Base-by-base conservation (phyloP, 2,113 vertebrate species). In the Elephantulus edwardii region DNA sequence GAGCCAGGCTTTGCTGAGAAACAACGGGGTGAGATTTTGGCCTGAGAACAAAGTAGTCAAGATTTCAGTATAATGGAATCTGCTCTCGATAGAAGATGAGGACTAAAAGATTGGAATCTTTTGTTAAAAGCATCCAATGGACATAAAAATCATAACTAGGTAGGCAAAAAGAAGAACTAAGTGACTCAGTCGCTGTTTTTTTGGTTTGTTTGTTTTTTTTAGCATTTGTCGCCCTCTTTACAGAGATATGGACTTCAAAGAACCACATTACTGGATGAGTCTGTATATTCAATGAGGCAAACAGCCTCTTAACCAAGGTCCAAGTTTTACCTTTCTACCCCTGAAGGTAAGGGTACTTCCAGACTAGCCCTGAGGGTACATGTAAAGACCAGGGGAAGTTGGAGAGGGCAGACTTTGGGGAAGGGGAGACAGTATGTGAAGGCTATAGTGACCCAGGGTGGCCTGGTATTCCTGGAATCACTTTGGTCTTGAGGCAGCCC, bases 261-360 rank as follows among this genome's bases (percentile, higher is more conserved):
- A 91, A 84, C 35, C 68, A 82, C 13, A 56, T 19, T 85, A 44
- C 42, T 38, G 70, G 54, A n/a, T 86, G 42, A 95, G 60, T 33
- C 46, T 80, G 17, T 35, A 42, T 44, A 68, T 85, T 82, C 66
- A 86, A 81, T 58, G 82, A 91, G 42, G 19, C 54, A 60, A 93
- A 83, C 0, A 91, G 52, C 26, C 56, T 89, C 82, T 82, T 91
- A 60, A 30, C 42, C 80, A 89, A 93, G 78, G 42, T 83, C 42
- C 80, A 89, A 93, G 78, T 44, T 83, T 48, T 40, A 91, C 48
- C 48, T 94, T 75, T 30, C 16, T 74, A 85, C 84, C 64, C 83
- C 54, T 58, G 76, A 56, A 94, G 87, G 82, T 72, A 96, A 95
- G 78, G 83, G 54, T 78, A 89, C 82, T 94, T 94, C 81, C 75